phyloP scores from a whole-genome alignment of 2,888 invertebrate genomes.

The Kuschelorhynchus macadamiae region DNA sequence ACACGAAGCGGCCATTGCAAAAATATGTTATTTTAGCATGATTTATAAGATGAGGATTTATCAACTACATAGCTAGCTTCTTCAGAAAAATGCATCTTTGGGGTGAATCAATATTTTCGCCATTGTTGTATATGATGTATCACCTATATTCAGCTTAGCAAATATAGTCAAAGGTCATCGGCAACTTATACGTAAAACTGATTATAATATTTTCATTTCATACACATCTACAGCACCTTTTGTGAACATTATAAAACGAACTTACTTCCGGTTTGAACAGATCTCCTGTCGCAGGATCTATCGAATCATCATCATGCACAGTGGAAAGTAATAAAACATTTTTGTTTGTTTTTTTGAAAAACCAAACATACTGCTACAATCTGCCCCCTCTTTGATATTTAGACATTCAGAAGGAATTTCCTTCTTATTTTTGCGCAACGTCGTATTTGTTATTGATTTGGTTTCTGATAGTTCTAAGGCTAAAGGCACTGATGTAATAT shows the following conservation, averaged over 20 bases:
- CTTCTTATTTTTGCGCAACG: background rate
- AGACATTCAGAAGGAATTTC: background rate
- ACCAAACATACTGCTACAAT: background rate
- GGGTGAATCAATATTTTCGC: background rate
- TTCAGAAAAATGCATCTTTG: no score
- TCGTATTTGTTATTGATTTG: background rate
- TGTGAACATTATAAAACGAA: conserved; percentile 1
- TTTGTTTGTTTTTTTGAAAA: background rate
- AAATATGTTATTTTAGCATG: no score
- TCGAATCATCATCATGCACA: background rate
- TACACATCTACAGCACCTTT: background rate
- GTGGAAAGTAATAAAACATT: conserved; percentile 7
- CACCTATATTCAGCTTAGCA: conserved; percentile 5
- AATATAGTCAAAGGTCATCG: conserved; percentile 2
- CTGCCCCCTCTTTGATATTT: background rate
- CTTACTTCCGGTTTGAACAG: background rate
- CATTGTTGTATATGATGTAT: background rate
- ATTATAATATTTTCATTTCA: background rate
- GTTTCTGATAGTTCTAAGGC: background rate
- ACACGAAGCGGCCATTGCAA: no score
- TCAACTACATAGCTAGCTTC: no score
- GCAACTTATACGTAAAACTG: background rate
- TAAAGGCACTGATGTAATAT: conserved; percentile 5
- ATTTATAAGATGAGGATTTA: no score
- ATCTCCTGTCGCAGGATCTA: no score